phyloP scores from a whole-genome alignment of 2,113 vertebrate genomes.

The Nanorana parkeri region DNA sequence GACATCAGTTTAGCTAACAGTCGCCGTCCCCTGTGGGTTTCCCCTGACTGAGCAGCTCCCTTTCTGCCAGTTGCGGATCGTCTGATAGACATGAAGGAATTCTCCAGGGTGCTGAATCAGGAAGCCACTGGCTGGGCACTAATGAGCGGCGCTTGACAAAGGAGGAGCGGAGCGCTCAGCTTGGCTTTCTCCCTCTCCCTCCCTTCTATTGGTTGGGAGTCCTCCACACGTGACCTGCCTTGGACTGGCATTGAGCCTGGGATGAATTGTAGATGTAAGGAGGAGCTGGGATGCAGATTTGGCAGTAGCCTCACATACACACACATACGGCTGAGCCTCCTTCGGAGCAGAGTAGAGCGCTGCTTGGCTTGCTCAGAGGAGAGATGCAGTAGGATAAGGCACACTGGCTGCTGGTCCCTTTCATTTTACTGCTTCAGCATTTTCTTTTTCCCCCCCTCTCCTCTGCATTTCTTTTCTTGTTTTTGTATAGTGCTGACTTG shows the following conservation, averaged over 20 bases:
- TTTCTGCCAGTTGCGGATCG: constrained; percentile 8
- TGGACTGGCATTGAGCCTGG: constrained; percentile 75
- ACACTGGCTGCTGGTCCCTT: constrained; percentile 49
- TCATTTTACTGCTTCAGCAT: constrained; percentile 49
- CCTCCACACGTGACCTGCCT: constrained; percentile 73
- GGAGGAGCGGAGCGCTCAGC: neutral
- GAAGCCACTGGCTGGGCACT: constrained; percentile 53
- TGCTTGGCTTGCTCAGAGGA: constrained; percentile 59
- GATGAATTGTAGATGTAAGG: constrained; percentile 76
- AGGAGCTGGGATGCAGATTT: constrained; percentile 87
- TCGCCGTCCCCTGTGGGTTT: constrained; percentile 59
- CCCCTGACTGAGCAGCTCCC: constrained; percentile 54
- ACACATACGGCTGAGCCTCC: neutral
- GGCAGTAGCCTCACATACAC: constrained; percentile 67
- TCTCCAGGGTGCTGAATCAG: constrained; percentile 80
- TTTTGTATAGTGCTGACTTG: constrained; percentile 30
- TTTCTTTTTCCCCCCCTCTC: neutral
- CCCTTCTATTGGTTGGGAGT: constrained; percentile 72
- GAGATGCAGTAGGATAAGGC: constrained; percentile 68
- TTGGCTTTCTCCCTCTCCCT: too few relatives aligned
- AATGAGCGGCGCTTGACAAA: constrained; percentile 38
- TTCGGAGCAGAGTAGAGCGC: constrained; percentile 54
- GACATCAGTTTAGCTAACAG: constrained; percentile 24
- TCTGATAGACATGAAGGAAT: constrained; percentile 62
- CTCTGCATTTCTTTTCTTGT: neutral